Evolutionary conservation across 2,797 vertebrate genomes (phyloP).

Genomic region (Diplodus sargus): DNA sequence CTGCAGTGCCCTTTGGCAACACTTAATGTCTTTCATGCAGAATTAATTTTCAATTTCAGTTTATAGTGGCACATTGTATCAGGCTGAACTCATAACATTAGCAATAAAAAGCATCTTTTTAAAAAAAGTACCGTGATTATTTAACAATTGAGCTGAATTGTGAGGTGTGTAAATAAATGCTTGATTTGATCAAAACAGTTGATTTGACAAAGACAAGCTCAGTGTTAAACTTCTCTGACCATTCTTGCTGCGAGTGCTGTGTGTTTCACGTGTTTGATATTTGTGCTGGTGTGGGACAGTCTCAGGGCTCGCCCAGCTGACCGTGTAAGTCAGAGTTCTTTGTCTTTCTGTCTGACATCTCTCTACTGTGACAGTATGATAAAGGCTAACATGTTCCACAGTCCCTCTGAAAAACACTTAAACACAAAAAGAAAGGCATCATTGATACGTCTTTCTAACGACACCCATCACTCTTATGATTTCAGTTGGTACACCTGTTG

Average conservation of each 20-base stretch:
- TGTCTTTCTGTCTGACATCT: not conserved
- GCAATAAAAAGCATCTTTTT: no score
- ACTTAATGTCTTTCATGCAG: not conserved
- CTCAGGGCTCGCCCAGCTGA: not conserved
- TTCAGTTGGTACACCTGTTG: constrained; percentile 12
- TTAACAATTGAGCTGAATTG: no score
- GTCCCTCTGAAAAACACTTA: not conserved
- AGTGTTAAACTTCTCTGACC: no score
- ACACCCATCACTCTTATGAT: not conserved
- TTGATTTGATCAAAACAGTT: not conserved
- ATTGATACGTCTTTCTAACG: no score
- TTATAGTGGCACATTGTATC: not conserved
- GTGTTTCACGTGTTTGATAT: not conserved
- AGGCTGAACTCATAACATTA: no score
- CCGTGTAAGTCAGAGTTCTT: not conserved
- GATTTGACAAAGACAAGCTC: not conserved
- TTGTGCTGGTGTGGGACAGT: not conserved
- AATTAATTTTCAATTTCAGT: constrained; percentile 7
- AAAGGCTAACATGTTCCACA: not conserved
- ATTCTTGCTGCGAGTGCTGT: not conserved
- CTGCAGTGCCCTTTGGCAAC: constrained; percentile 14
- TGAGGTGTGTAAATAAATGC: not conserved
- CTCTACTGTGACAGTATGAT: not conserved
- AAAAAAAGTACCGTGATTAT: no score
- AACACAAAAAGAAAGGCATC: not conserved